Evolutionary conservation across 2,113 vertebrate genomes (phyloP).

Genomic region (Crotalus viridis): DNA sequence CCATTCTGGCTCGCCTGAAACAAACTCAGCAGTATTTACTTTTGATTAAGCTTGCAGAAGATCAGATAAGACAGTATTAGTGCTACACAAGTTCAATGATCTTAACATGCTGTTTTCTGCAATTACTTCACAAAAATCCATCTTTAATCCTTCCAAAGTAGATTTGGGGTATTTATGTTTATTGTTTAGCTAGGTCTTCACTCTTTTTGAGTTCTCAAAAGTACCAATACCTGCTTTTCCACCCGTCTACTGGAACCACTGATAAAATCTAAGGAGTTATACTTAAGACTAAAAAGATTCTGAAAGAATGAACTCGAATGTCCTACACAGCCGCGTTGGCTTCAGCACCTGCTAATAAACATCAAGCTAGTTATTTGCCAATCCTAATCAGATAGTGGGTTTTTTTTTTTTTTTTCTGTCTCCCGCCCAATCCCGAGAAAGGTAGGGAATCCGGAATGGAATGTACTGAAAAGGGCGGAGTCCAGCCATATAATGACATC

Average conservation of each 20-base stretch:
- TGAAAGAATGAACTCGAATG: neutral
- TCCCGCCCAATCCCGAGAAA: neutral
- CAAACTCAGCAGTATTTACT: neutral
- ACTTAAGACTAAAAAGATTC: neutral
- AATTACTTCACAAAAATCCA: neutral
- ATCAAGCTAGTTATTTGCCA: neutral
- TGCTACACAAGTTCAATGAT: neutral
- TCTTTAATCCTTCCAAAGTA: neutral
- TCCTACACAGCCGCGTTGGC: neutral
- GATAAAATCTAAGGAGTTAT: neutral
- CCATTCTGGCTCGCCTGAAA: neutral
- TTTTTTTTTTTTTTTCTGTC: neutral
- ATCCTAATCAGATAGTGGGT: neutral
- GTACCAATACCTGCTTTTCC: neutral
- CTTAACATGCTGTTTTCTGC: neutral
- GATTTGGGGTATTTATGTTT: neutral
- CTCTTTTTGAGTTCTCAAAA: neutral
- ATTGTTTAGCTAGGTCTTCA: neutral
- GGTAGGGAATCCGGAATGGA: neutral
- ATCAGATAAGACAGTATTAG: neutral
- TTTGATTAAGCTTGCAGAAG: neutral
- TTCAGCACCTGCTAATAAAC: slow-evolving; percentile 23
- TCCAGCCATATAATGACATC: slow-evolving; percentile 4
- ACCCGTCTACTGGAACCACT: neutral
- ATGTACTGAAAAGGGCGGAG: neutral